Conservation (phyloP, 2,113 vertebrate genomes). For the Pelvicachromis taeniatus region DNA sequence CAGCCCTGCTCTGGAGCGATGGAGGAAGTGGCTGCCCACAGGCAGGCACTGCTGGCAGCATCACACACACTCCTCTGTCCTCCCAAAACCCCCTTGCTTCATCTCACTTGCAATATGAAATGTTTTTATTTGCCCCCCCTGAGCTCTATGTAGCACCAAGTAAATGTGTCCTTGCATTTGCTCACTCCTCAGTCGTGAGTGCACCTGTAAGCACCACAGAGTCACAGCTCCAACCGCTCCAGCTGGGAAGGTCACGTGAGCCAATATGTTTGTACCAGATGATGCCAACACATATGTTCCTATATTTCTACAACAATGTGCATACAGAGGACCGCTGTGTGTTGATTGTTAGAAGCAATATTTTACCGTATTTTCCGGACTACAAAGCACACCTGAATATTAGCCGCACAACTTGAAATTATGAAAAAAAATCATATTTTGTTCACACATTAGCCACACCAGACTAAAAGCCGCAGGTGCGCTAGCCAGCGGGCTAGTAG, state of each 20-base stretch:
- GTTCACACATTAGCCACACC: too few relatives aligned
- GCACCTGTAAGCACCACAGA: background rate
- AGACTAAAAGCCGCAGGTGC: too few relatives aligned
- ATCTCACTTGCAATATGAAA: background rate
- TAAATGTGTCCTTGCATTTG: background rate
- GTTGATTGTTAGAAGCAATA: background rate
- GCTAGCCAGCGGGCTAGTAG: too few relatives aligned
- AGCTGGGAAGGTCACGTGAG: background rate
- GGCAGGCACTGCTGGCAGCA: conserved; percentile 56
- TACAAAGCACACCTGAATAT: too few relatives aligned
- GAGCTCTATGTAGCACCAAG: background rate
- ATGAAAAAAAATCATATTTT: too few relatives aligned
- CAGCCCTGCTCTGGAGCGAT: conserved; percentile 8
- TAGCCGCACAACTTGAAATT: too few relatives aligned
- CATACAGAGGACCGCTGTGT: background rate
- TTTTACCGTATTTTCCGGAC: too few relatives aligned
- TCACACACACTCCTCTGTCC: conserved; percentile 20
- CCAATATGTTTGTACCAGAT: background rate
- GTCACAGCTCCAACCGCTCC: background rate
- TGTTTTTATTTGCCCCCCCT: background rate
- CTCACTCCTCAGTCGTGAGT: background rate
- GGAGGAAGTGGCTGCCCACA: conserved; percentile 66
- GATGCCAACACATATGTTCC: background rate
- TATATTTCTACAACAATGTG: background rate
- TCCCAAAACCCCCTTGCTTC: background rate